Percentiles rank a stretch among this genome's conserved stretches.
These are phyloP conservation scores for Nezara viridula DNA, from an alignment of 2,888 invertebrate genomes.

Conservation along the genomic window DNA sequence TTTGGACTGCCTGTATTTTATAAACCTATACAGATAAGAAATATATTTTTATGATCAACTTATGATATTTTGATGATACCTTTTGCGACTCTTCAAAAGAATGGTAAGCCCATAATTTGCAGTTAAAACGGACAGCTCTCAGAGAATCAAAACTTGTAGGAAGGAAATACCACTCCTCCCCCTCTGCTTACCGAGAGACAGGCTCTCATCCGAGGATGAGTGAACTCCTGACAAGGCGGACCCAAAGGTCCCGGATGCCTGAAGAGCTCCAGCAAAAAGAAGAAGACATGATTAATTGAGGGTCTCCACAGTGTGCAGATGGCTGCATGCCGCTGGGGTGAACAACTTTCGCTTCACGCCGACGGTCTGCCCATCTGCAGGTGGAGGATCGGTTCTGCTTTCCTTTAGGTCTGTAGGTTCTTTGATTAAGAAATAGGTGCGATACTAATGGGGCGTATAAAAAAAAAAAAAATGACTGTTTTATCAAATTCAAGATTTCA, in stretches of 20 bases:
- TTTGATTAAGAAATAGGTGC: neutral
- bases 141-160: neutral
- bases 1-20: too few species aligned
- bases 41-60: too few species aligned
- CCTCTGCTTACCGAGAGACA: neutral
- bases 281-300: slow-evolving; percentile 29
- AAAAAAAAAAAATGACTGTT: too few species aligned
- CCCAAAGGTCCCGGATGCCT: slow-evolving; percentile 35
- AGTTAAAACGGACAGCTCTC: neutral
- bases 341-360: slow-evolving; percentile 19
- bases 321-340: slow-evolving; percentile 31
- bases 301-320: neutral
- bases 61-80: too few species aligned
- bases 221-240: slow-evolving; percentile 22
- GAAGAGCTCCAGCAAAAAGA: slow-evolving; percentile 18
- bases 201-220: neutral
- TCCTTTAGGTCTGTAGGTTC: neutral
- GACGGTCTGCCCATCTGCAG: neutral
- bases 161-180: neutral
- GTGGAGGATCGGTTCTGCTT: neutral
- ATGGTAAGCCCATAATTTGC: neutral
- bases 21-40: too few species aligned
- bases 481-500: too few species aligned
- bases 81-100: too few species aligned
- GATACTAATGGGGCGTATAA: neutral